These are phyloP conservation scores for Drosophila mercatorum DNA, from an alignment of 2,888 invertebrate genomes.

Conservation along the genomic window DNA sequence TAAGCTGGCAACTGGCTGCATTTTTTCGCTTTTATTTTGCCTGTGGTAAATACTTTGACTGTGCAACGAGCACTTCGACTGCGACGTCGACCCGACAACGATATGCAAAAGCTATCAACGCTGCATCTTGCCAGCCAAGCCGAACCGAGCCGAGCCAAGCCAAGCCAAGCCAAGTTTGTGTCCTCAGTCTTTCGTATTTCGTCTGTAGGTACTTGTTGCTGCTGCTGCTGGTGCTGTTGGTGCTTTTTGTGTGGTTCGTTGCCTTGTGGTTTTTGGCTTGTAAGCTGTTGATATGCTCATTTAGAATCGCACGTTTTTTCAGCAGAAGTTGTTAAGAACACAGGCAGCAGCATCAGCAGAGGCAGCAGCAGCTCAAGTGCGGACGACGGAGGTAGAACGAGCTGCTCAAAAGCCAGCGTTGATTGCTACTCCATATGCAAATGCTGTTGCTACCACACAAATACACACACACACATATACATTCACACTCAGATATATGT, in stretches of 20 bases:
- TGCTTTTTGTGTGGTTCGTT: conserved; percentile 35
- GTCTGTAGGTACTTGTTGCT: conserved; percentile 39
- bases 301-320: conserved; percentile 81
- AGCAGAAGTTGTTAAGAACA: conserved; percentile 76
- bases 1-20: conserved; percentile 70
- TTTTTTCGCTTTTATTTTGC: conserved; percentile 28
- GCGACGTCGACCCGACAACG: conserved; percentile 59
- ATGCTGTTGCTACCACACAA: conserved; percentile 37
- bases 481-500: background rate
- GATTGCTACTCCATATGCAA: conserved; percentile 64
- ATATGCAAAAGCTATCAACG: conserved; percentile 79
- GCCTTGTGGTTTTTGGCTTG: conserved; percentile 56
- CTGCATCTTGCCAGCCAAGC: conserved; percentile 62
- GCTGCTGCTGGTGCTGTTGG: conserved; percentile 15
- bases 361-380: conserved; percentile 5
- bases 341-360: conserved; percentile 6
- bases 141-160: conserved; percentile 6
- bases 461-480: conserved; percentile 14
- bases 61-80: conserved; percentile 31
- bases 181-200: conserved; percentile 69
- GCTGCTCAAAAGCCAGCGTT: conserved; percentile 44
- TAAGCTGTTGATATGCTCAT: conserved; percentile 80
- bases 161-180: conserved; percentile 50
- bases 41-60: conserved; percentile 74
- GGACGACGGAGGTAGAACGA: conserved; percentile 19